Base-by-base conservation (phyloP, 2,113 vertebrate genomes). In the Ceratotherium simum region DNA sequence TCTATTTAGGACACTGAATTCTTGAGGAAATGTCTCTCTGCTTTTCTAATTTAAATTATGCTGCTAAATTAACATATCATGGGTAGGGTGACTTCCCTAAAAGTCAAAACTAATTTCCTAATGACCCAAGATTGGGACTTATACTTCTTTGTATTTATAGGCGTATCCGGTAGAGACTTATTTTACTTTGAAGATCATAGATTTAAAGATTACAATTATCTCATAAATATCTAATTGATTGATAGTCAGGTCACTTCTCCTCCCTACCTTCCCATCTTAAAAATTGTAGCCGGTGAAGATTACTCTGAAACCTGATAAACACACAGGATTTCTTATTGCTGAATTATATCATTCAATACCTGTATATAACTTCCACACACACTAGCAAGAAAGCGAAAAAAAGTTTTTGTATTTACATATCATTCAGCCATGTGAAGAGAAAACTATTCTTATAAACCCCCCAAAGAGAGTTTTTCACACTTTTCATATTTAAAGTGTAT, bases 401-500 rank as follows among this genome's bases (percentile, higher is more conserved):
- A 76, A 75, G 1, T n/a, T 56, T 85, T 39, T 92, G 6, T 81
- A 95, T 96, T 92, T 97, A 78, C 81, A 92, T 72, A 86, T 82
- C 14, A 67, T 78, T 48, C 73, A 84, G 9, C 36, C 85, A 51
- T 84, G 42, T 91, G 86, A 97, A 91, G 60, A 83, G 42, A 67
- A 95, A 79, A 67, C 73, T 75, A 76, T 86, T 91, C 58, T 91
- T 76, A 96, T 36, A 95, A 89, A 95, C 20, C 29, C 72, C 81
- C 86, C 4, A 90, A 93, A 94, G 90, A 94, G 20, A 93, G 3
- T 56, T 96, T 89, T 75, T 64, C 75, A 33, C 86, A 79, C 91
- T 97, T 98, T 95, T 92, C 82, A 21, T 95, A 95, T 96, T 93
- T 97, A 91, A 97, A 92, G 89, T 95, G 39, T 58, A 65, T 76